A percentile compares a stretch with the other conserved stretches of the same genome.
Evolutionary conservation across 2,113 vertebrate genomes (phyloP).

Genomic region (Peromyscus leucopus): DNA sequence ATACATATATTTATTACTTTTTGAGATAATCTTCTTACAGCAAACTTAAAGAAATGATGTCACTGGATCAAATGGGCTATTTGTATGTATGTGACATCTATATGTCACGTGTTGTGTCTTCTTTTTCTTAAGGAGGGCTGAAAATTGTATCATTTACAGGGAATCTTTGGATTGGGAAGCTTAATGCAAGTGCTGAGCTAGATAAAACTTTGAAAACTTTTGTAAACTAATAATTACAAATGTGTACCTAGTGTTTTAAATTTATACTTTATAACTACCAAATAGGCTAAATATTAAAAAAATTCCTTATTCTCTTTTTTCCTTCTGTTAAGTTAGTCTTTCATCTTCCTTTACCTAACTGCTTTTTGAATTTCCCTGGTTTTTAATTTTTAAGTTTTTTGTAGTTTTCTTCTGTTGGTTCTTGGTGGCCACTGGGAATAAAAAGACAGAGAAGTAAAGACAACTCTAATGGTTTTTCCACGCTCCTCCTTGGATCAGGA

Average conservation of each 20-base stretch:
- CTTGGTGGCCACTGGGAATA: not conserved
- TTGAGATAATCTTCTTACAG: conserved; percentile 33
- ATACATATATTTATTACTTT: not conserved
- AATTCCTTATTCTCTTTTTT: not conserved
- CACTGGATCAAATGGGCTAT: not conserved
- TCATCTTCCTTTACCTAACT: not conserved
- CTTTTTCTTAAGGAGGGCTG: not conserved
- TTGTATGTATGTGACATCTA: not conserved
- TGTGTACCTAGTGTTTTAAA: not conserved
- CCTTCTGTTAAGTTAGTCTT: not conserved
- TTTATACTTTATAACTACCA: not conserved
- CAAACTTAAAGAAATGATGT: not conserved
- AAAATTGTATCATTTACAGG: not conserved
- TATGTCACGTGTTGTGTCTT: not conserved
- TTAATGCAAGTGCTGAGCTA: not conserved
- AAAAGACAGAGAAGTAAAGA: not conserved
- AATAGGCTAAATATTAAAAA: not conserved
- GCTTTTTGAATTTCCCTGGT: not conserved
- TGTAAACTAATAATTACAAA: not conserved
- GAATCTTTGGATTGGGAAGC: not conserved
- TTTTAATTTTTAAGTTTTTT: not conserved
- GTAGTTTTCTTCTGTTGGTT: conserved; percentile 20
- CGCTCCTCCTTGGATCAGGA: not conserved
- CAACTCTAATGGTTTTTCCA: not conserved
- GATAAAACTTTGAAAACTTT: not conserved